Evolutionary conservation across 2,888 invertebrate genomes (phyloP), one percentile per base, ranked within the genome.

Genomic region (Globia sparganii): DNA sequence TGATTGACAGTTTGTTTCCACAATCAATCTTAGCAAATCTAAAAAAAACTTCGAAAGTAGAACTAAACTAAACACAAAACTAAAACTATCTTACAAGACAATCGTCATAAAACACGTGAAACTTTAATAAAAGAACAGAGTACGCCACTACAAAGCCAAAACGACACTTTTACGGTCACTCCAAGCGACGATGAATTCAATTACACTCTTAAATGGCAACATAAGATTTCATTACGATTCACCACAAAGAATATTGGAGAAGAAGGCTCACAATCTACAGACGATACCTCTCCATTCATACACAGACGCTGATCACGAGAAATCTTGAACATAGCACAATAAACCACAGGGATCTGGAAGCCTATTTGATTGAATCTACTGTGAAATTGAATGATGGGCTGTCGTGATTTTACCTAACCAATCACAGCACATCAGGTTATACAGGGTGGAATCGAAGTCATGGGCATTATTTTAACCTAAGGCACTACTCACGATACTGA

Each of bases 151-250:
- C 77, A 74, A 77, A 86, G 37, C 70, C 65, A 25, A 62, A 88
- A 83, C 71, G 80, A 67, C 84, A 71, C 56, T 82, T 86, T 83
- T 80, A 88, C 77, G 68, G 77, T 66, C 77, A 73, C 64, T 71
- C 59, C 61, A 70, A 72, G 65, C 59, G 74, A 74, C 68, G 69
- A 86, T 78, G 53, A 78, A 83, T 74, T 78, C 86, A 83, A 83
- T 83, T 86, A 86, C 84, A 78, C 58, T 69, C 78, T 74, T 69
- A 69, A 83, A 83, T 71, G 64, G 83, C 66, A 28, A 72, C 71
- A 68, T 78, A 69, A 74, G 65, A 61, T 84, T 83, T 83, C 71
- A 78, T 86, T 83, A 73, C 71, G 43, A 25, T 72, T 46, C 34
- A 74, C 74, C 79, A 53, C 68, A 28, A 73, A 49, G n/a, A 28